Conservation (phyloP, 1,140 invertebrate species). For the Macrostomum lignano region DNA sequence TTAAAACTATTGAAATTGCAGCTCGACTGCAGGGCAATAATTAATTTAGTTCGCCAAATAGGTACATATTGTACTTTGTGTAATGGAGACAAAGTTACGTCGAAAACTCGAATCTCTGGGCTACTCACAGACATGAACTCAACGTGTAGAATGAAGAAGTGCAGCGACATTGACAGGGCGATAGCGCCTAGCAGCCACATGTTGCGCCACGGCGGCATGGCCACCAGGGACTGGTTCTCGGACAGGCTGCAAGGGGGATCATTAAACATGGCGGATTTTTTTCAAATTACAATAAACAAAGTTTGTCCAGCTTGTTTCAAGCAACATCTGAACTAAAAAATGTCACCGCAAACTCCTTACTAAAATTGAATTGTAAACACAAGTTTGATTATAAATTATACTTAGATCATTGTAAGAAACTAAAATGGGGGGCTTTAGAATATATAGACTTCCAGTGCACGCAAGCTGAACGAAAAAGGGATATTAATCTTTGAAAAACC, state of each 20-base stretch:
- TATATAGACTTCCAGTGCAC: neutral
- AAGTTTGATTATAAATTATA: no score
- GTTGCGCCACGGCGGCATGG: slow-evolving; percentile 95
- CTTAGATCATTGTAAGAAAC: no score
- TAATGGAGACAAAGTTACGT: neutral
- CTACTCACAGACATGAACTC: slow-evolving; percentile 63
- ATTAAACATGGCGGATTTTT: slow-evolving; percentile 19
- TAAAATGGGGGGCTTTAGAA: no score
- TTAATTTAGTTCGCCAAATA: neutral
- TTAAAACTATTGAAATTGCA: neutral
- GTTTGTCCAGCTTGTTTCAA: neutral
- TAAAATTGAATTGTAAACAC: no score
- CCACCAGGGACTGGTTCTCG: slow-evolving; percentile 88
- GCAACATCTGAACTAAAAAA: neutral
- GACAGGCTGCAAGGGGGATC: slow-evolving; percentile 43
- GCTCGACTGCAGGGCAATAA: neutral
- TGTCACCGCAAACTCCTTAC: no score
- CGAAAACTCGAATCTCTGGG: slow-evolving; percentile 8
- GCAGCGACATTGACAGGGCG: slow-evolving; percentile 86
- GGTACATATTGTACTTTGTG: neutral
- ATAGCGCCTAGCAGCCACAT: slow-evolving; percentile 88
- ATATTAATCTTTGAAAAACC: slow-evolving; percentile 1
- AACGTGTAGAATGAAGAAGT: slow-evolving; percentile 95
- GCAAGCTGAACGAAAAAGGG: neutral
- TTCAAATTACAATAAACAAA: neutral